Conservation (phyloP, 2,113 vertebrate genomes). For the Melanerpes formicivorus region DNA sequence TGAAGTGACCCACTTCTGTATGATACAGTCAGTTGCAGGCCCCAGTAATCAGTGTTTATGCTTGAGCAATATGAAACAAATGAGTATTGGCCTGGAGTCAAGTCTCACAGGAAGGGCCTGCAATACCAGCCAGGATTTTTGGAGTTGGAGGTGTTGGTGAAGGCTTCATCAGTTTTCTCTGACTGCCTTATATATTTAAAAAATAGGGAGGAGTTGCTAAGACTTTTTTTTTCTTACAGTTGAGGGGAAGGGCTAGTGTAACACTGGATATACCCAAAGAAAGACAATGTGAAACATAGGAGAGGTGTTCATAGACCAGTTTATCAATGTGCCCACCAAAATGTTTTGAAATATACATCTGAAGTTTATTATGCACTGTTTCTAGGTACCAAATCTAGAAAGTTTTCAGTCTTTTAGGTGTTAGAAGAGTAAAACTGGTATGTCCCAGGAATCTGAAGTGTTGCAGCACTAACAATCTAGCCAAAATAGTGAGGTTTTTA, state of each 20-base stretch:
- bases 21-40: background rate
- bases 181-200: background rate
- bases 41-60: background rate
- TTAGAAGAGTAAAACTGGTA: background rate
- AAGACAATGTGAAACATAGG: background rate
- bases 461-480: background rate
- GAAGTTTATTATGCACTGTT: background rate
- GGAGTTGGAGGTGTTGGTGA: background rate
- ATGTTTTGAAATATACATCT: background rate
- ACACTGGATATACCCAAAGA: background rate
- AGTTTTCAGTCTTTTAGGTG: background rate
- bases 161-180: background rate
- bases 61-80: slow-evolving; percentile 5
- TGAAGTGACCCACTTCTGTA: background rate
- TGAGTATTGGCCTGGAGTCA: background rate
- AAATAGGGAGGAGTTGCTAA: background rate
- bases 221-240: background rate
- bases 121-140: background rate
- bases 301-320: background rate
- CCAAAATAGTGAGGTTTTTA: background rate
- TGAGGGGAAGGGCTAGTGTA: background rate
- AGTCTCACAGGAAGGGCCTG: background rate
- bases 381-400: background rate
- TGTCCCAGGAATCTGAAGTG: background rate
- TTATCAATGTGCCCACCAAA: background rate